These are phyloP conservation scores for Eriocheir sinensis DNA, from an alignment of 1,140 invertebrate species.

Conservation along the genomic window DNA sequence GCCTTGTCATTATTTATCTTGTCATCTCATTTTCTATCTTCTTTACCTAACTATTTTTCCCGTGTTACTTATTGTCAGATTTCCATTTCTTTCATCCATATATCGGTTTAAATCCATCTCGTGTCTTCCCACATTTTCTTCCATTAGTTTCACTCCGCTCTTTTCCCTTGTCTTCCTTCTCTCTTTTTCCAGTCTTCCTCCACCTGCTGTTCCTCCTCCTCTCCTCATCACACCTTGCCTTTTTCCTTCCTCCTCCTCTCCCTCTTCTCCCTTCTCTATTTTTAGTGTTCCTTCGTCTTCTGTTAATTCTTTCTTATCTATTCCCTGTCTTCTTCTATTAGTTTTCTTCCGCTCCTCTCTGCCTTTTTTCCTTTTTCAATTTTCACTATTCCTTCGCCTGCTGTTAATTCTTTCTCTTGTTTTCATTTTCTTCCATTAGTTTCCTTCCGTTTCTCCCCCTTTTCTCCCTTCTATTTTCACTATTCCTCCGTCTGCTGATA, in stretches of 20 bases:
- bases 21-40: too few species aligned
- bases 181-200: background rate
- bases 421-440: too few species aligned
- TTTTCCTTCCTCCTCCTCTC: background rate
- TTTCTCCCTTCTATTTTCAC: too few species aligned
- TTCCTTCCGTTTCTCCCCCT: background rate
- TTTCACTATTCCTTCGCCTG: background rate
- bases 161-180: background rate
- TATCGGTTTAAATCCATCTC: too few species aligned
- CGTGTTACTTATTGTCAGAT: too few species aligned
- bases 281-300: background rate
- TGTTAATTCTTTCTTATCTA: too few species aligned
- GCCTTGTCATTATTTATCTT: too few species aligned
- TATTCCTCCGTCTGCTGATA: background rate
- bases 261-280: too few species aligned
- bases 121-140: background rate
- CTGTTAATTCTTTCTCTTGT: too few species aligned
- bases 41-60: too few species aligned
- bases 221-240: background rate
- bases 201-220: background rate
- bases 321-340: background rate
- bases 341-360: background rate
- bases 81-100: too few species aligned
- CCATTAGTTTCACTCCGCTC: background rate
- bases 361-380: too few species aligned